phyloP scores from a whole-genome alignment of 2,888 invertebrate genomes.

The Metopia argyrocephala region DNA sequence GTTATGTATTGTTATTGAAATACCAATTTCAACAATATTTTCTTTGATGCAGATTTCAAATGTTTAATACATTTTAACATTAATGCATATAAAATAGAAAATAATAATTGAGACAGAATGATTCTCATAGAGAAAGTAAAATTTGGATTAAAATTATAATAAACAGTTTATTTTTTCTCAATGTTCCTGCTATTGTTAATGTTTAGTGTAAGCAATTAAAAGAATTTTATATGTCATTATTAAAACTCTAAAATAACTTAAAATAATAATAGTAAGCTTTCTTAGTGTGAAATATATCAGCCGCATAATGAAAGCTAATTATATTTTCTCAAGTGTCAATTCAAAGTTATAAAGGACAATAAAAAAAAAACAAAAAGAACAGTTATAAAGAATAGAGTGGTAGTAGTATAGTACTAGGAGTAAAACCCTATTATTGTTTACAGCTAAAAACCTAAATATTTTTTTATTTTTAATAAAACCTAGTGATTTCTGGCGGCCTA shows the following conservation, averaged over 20 bases:
- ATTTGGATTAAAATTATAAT: conserved; percentile 6
- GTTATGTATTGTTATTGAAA: conserved; percentile 19
- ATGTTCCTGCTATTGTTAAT: conserved; percentile 50
- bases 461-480: conserved; percentile 53
- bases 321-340: neutral
- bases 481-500: conserved; percentile 41
- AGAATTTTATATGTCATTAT: conserved; percentile 28
- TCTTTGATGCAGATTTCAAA: neutral
- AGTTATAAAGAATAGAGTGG: neutral
- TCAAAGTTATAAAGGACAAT: too few relatives aligned
- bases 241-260: conserved; percentile 16
- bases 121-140: conserved; percentile 36
- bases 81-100: neutral
- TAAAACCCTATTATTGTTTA: conserved; percentile 46
- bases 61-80: conserved; percentile 6
- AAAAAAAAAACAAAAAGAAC: neutral
- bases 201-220: conserved; percentile 17
- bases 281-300: neutral
- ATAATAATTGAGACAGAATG: neutral
- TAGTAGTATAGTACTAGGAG: conserved; percentile 5
- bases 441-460: conserved; percentile 53
- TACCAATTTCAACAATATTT: conserved; percentile 31
- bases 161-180: conserved; percentile 59
- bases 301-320: neutral
- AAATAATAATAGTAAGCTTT: neutral